phyloP scores from a whole-genome alignment of 2,888 invertebrate species.

The Eremobia ochroleuca region DNA sequence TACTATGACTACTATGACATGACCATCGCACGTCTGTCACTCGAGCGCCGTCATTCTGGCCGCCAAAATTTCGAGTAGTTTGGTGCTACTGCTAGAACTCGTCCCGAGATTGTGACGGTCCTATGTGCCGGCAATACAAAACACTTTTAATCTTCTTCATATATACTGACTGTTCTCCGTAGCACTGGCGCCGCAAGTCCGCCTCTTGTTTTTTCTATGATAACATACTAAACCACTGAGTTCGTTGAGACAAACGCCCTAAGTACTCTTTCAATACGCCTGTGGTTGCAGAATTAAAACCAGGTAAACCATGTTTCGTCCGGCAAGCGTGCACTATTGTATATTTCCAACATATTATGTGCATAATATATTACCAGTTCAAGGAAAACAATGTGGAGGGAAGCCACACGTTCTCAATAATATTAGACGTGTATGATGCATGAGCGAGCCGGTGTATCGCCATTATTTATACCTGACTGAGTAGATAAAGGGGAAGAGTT shows the following conservation, averaged over 20 bases:
- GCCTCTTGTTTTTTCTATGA: neutral
- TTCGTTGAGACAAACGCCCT: too few relatives aligned
- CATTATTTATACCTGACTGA: slow-evolving; percentile 41
- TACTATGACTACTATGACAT: too few relatives aligned
- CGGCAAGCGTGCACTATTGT: slow-evolving; percentile 14
- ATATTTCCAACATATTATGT: slow-evolving; percentile 18
- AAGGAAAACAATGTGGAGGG: slow-evolving; percentile 37
- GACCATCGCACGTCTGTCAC: too few relatives aligned
- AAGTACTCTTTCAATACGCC: neutral
- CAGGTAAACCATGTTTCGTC: neutral
- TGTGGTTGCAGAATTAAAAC: slow-evolving; percentile 5
- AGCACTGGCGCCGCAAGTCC: neutral
- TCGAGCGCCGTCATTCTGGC: too few relatives aligned
- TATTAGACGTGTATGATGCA: slow-evolving; percentile 55
- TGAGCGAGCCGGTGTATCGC: slow-evolving; percentile 28
- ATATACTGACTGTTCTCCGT: neutral
- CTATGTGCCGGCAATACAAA: neutral
- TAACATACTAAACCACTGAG: neutral
- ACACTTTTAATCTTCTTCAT: neutral
- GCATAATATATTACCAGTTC: slow-evolving; percentile 40
- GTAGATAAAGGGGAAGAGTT: slow-evolving; percentile 33
- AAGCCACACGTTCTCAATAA: slow-evolving; percentile 52
- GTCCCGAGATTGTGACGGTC: neutral
- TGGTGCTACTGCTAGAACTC: too few relatives aligned
- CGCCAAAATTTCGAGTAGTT: too few relatives aligned